phyloP scores from a whole-genome alignment of 1,140 invertebrate species.

The Oreohelix idahoensis region DNA sequence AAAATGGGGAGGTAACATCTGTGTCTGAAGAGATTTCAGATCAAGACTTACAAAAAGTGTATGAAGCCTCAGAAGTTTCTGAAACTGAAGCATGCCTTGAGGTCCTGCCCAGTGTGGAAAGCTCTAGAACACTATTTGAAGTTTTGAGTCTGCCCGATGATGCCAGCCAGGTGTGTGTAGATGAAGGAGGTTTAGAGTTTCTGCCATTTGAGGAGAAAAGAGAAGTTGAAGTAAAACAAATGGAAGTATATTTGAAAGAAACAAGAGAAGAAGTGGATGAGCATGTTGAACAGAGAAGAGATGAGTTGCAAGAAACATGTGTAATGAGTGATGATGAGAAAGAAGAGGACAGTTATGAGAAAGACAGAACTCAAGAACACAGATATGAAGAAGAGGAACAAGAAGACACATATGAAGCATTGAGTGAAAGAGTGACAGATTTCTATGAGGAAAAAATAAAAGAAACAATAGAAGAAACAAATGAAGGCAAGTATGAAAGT shows the following conservation, averaged over 20 bases:
- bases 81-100: neutral
- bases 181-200: constrained; percentile 3
- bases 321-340: neutral
- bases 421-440: neutral
- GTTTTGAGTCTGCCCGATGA: neutral
- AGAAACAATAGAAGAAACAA: neutral
- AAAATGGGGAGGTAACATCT: neutral
- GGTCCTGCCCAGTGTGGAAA: neutral
- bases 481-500: neutral
- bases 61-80: neutral
- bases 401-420: neutral
- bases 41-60: neutral
- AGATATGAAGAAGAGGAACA: neutral
- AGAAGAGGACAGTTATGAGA: neutral
- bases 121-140: constrained; percentile 17
- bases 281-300: neutral
- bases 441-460: neutral
- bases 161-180: neutral
- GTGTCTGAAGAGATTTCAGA: neutral
- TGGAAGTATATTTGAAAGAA: neutral
- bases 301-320: neutral
- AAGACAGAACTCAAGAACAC: neutral
- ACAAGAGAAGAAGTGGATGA: neutral
- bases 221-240: neutral
- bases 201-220: constrained; percentile 27